These are phyloP conservation scores for Adelognathus sp. DNA, from an alignment of 2,888 invertebrate genomes.

Conservation along the genomic window DNA sequence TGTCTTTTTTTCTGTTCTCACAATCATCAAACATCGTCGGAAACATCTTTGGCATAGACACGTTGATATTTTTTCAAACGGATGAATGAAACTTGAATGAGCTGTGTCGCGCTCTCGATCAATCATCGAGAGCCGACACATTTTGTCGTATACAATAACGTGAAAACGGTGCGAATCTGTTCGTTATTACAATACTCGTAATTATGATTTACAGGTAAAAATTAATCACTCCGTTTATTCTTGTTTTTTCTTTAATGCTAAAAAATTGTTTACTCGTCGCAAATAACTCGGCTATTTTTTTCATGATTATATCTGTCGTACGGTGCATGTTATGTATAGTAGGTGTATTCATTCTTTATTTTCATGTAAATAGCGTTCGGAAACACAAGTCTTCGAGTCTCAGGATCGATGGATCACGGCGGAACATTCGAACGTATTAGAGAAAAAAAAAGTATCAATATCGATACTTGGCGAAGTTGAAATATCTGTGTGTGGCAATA, in stretches of 20 bases:
- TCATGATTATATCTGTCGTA: conserved; percentile 66
- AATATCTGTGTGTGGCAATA: too few relatives aligned
- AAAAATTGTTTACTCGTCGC: conserved; percentile 35
- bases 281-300: conserved; percentile 64
- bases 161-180: conserved; percentile 48
- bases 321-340: conserved; percentile 57
- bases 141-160: conserved; percentile 25
- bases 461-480: not conserved
- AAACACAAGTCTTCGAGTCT: conserved; percentile 67
- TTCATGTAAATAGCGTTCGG: conserved; percentile 32
- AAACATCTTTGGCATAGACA: conserved; percentile 77
- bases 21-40: conserved; percentile 71
- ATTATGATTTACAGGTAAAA: conserved; percentile 63
- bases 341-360: conserved; percentile 21
- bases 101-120: too few relatives aligned
- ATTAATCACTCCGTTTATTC: conserved; percentile 58
- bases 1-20: conserved; percentile 40
- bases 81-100: too few relatives aligned
- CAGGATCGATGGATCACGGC: conserved; percentile 60
- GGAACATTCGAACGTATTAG: conserved; percentile 53
- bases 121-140: conserved; percentile 18
- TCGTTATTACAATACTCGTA: conserved; percentile 45
- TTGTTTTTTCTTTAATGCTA: conserved; percentile 63
- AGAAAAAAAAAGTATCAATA: conserved; percentile 14
- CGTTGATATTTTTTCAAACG: conserved; percentile 62